phyloP scores from a whole-genome alignment of 1,140 invertebrate species.

The Achatina immaculata region DNA sequence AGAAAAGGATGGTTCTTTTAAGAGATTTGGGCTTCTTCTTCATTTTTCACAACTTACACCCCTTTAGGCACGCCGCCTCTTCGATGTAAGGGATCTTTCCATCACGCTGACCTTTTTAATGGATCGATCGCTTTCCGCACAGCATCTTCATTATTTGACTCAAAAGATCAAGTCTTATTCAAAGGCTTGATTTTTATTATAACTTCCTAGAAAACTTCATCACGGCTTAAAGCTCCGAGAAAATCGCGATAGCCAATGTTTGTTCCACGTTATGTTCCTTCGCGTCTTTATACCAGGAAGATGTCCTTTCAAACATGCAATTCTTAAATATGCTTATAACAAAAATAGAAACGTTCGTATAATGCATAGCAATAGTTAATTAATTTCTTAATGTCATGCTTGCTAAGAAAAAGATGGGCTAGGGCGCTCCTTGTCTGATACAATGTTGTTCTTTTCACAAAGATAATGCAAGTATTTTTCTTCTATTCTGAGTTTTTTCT shows the following conservation, averaged over 20 bases:
- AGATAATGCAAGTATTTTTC: background rate
- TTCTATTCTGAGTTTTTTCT: background rate
- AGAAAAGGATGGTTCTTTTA: background rate
- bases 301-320: no score
- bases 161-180: constrained; percentile 17
- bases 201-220: constrained; percentile 1
- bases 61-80: constrained; percentile 3
- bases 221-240: background rate
- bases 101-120: background rate
- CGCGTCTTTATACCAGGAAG: no score
- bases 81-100: background rate
- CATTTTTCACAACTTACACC: background rate
- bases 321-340: no score
- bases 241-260: background rate
- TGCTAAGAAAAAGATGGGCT: background rate
- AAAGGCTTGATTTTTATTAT: background rate
- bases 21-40: background rate
- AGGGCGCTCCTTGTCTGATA: background rate
- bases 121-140: background rate
- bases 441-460: background rate
- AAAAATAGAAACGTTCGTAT: background rate
- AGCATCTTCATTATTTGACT: constrained; percentile 12
- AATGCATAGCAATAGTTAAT: constrained; percentile 7
- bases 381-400: constrained; percentile 5
- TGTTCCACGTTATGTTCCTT: background rate